A percentile compares a stretch with the other conserved stretches of the same genome.
Evolutionary conservation across 2,113 vertebrate species (phyloP).

Genomic region (Brienomyrus brachyistius): DNA sequence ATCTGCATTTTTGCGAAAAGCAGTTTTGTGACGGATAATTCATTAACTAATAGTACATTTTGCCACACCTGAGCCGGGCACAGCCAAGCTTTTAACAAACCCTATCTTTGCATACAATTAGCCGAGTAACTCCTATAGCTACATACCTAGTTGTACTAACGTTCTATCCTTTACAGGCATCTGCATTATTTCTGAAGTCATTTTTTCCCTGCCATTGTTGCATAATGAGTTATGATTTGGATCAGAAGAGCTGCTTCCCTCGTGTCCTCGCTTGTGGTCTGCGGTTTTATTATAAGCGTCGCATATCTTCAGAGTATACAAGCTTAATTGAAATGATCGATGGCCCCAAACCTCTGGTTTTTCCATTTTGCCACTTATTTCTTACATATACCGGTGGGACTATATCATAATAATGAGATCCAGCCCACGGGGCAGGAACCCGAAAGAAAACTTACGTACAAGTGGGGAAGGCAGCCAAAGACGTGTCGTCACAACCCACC

Average conservation of each 20-base stretch:
- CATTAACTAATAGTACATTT: neutral
- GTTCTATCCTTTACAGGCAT: neutral
- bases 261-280: neutral
- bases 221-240: neutral
- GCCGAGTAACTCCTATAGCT: neutral
- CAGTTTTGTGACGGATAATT: neutral
- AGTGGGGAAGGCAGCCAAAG: neutral
- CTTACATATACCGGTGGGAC: slow-evolving; percentile 1
- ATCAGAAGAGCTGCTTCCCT: neutral
- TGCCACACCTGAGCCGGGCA: neutral
- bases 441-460: neutral
- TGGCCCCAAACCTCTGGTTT: neutral
- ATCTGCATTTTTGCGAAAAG: neutral
- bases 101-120: neutral
- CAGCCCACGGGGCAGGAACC: neutral
- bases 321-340: slow-evolving; percentile 5
- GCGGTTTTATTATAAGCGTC: neutral
- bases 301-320: neutral
- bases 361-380: neutral
- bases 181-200: neutral
- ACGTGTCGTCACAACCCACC: neutral
- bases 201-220: neutral
- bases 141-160: neutral
- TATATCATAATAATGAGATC: neutral
- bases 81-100: neutral